Evolutionary conservation across 2,888 invertebrate genomes (phyloP), one percentile per base, ranked within the genome.

Genomic region (Hermaeophaga mercurialis): DNA sequence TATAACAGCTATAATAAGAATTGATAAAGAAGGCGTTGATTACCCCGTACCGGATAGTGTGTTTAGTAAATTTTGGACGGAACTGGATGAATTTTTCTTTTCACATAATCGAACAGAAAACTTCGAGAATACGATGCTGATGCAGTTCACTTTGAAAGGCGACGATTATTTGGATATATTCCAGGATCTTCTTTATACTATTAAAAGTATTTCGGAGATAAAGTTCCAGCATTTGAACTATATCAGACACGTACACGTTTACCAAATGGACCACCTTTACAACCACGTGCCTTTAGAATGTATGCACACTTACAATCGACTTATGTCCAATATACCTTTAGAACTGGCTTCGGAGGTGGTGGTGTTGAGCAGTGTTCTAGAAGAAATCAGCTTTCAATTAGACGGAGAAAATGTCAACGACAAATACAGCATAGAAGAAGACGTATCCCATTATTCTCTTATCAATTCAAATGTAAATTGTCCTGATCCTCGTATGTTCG

Each of bases 141-240:
- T 70, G 67, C 53, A 62, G 22, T 70, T 54, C 12, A 34, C 11
- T 8, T 17, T 44, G 5, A 11, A 28, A 12, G 33, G 44, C 12
- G n/a, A 44, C 11, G 43, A 56, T 1, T 12, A 52, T 3, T 52
- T 49, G 11, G 45, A 59, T 6, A 50, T 48, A 26, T 58, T 68
- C 9, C 62, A 69, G 48, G 61, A 64, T 17, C 58, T 71, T 17
- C 28, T 70, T 12, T 59, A 62, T 28, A 54, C 59, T 9, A 39
- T 69, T 7, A 62, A 67, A 54, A 59, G 22, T 22, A 64, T 70
- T 22, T 57, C 65, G 9, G 66, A 70, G 39, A 57, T 71, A 8
- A 71, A 70, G 58, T 54, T 67, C 12, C 61, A 63, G 15, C 69
- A 73, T 56, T 56, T 70, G 12, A 61, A 66, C 41, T 73, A 71